These are phyloP conservation scores for Seira musarum DNA, from an alignment of 2,888 invertebrate species.

Conservation along the genomic window DNA sequence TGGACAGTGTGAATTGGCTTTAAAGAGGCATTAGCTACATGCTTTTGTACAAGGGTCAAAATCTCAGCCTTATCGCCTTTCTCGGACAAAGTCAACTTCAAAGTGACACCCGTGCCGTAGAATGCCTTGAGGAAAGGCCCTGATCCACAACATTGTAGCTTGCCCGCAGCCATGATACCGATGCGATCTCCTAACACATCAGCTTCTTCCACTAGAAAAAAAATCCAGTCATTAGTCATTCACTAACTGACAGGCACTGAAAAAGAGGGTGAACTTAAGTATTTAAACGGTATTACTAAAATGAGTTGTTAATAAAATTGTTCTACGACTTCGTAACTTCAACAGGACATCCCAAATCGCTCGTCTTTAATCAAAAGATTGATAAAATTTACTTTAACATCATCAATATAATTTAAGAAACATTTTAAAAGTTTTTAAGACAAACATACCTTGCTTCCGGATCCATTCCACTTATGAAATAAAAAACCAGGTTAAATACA, in stretches of 20 bases:
- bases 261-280: not conserved
- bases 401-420: too few species aligned
- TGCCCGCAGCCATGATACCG: conserved; percentile 85
- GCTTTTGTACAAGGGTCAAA: conserved; percentile 73
- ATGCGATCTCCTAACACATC: conserved; percentile 92
- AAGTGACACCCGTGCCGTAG: conserved; percentile 78
- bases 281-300: conserved; percentile 74
- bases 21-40: conserved; percentile 79
- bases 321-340: conserved; percentile 78
- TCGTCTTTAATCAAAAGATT: conserved; percentile 69
- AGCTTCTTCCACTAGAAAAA: conserved; percentile 77
- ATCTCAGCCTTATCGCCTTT: conserved; percentile 71
- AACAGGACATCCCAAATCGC: conserved; percentile 71
- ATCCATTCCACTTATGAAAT: conserved; percentile 73
- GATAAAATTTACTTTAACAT: too few species aligned
- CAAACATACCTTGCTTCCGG: conserved; percentile 73
- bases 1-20: conserved; percentile 38
- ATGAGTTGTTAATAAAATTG: conserved; percentile 93
- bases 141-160: conserved; percentile 84
- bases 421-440: too few species aligned
- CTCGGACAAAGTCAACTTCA: conserved; percentile 71
- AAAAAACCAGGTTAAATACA: not conserved
- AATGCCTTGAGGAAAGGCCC: conserved; percentile 85
- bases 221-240: not conserved
- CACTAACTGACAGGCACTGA: not conserved